Evolutionary conservation across 2,113 vertebrate genomes (phyloP), one percentile per base, ranked within the genome.

Genomic region (Zosterops hypoxanthus): DNA sequence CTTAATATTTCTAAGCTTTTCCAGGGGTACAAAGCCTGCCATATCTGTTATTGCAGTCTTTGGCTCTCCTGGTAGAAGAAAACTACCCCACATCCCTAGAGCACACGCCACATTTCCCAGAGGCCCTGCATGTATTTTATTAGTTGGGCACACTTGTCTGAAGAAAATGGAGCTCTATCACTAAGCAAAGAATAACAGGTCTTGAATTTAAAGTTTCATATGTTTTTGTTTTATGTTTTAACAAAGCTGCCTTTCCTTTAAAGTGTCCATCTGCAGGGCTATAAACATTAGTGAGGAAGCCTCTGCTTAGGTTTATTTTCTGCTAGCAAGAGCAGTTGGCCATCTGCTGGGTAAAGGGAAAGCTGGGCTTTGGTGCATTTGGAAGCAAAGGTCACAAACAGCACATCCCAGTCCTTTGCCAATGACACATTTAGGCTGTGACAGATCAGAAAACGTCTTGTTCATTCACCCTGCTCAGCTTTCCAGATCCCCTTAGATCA

Each of bases 241-340:
- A 90, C 34, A 59, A 92, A 88, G 46, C 64, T 96, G 86, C 36
- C 46, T 79, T 82, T 88, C 77, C 75, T 94, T 87, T 77, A 64
- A 84, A 56, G 59, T 71, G 57, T 82, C 81, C 93, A 92, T 88
- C 84, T 96, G 93, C 68, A 78, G 57, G 36, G 65, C 79, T 82
- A 86, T 91, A 92, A 94, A 90, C 65, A 52, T 31, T 66, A 90
- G 78, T 2, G 52, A 94, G 49, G 72, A 95, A 92, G 64, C 63
- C 56, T 83, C 52, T 68, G 75, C 78, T 90, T 78, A 34, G 73
- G 76, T 95, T 95, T 88, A 90, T 94, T 95, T 94, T 88, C 79
- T 97, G 64, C 85, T 86, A 94, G 52, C 82, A 70, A 75, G 76
- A 90, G 57, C 82, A 93, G 73, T 20, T 75, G 75, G 61, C 89